A percentile compares a stretch with the other conserved stretches of the same genome.
These are phyloP conservation scores for Leucozona laternaria DNA, from an alignment of 2,888 invertebrate genomes.

Conservation along the genomic window DNA sequence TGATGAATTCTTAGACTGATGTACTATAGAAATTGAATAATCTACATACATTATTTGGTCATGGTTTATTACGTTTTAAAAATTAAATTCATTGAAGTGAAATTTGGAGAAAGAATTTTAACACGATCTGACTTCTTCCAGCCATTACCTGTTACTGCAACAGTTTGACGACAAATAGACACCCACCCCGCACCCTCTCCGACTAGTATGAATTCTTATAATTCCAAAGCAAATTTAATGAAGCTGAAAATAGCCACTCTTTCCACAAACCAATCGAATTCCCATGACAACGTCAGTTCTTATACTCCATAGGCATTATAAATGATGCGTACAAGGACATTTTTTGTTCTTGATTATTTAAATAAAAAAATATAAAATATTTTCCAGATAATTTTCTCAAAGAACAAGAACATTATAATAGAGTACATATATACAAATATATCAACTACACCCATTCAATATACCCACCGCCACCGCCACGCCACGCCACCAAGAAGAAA, in stretches of 20 bases:
- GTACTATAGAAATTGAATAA: background rate
- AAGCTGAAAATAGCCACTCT: background rate
- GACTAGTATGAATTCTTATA: background rate
- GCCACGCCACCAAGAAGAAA: background rate
- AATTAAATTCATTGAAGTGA: background rate
- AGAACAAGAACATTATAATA: background rate
- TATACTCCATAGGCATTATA: background rate
- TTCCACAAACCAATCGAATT: background rate
- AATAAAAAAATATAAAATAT: conserved; percentile 7
- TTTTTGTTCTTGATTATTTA: background rate
- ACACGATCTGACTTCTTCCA: background rate
- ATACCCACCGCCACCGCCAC: too few relatives aligned
- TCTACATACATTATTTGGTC: too few relatives aligned
- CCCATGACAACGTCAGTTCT: background rate
- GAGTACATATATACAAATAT: background rate
- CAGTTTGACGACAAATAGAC: background rate
- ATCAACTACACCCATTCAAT: background rate
- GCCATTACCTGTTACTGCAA: too few relatives aligned
- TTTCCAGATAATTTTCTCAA: background rate
- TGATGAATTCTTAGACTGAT: background rate
- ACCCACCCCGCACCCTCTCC: too few relatives aligned
- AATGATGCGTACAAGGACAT: background rate
- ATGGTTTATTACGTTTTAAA: background rate
- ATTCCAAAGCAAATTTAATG: background rate
- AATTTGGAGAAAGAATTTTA: background rate